A percentile compares a stretch with the other conserved stretches of the same genome.
Conservation (phyloP, 1,140 invertebrate species). For the Matsumurasca onukii region DNA sequence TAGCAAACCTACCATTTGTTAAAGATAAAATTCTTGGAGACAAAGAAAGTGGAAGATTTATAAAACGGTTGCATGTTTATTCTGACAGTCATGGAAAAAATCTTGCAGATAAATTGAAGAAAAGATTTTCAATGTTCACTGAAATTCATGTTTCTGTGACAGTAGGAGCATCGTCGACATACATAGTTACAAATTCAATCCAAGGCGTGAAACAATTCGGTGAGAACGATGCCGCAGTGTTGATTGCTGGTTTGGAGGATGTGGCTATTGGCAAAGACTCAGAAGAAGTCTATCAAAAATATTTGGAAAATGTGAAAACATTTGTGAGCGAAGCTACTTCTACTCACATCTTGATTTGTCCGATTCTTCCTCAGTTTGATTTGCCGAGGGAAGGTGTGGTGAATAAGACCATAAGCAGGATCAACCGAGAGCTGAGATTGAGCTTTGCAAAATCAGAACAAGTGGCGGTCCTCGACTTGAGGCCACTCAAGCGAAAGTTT, state of each 20-base stretch:
- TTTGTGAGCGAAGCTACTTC: neutral
- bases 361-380: conserved; percentile 6
- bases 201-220: neutral
- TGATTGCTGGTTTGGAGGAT: conserved; percentile 7
- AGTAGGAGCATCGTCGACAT: neutral
- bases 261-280: neutral
- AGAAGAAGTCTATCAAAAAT: neutral
- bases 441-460: conserved; percentile 1
- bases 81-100: conserved; percentile 20
- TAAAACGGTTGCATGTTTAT: conserved; percentile 14
- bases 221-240: neutral
- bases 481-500: neutral
- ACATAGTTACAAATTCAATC: conserved; percentile 13
- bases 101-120: conserved; percentile 16
- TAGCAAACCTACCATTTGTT: too few relatives aligned
- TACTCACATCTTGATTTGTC: neutral
- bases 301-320: conserved; percentile 1
- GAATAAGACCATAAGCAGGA: neutral
- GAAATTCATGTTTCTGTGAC: neutral
- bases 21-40: too few relatives aligned
- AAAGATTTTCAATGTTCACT: neutral
- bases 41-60: neutral
- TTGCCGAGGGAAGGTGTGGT: neutral
- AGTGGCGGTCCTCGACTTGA: neutral
- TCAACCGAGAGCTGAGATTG: neutral